Conservation (phyloP, 2,888 invertebrate genomes). For the Gastrophysa polygoni region DNA sequence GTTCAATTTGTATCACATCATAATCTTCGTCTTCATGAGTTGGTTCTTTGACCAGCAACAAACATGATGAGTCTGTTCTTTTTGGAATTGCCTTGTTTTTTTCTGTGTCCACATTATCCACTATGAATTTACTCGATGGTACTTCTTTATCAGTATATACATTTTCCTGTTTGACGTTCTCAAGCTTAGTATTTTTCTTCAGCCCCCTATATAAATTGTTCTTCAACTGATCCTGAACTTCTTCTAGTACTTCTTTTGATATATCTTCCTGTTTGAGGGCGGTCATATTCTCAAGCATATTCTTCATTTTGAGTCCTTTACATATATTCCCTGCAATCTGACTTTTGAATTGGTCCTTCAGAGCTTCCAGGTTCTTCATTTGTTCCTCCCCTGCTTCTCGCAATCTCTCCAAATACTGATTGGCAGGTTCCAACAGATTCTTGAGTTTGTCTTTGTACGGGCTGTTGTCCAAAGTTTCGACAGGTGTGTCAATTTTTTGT, state of each 20-base stretch:
- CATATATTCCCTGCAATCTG: constrained; percentile 1
- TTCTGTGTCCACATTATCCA: not conserved
- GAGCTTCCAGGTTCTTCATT: not conserved
- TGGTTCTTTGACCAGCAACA: not conserved
- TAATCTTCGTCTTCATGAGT: not conserved
- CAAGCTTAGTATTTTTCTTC: not conserved
- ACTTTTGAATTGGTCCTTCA: not conserved
- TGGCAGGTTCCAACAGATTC: constrained; percentile 5
- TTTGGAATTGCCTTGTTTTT: not conserved
- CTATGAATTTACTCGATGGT: not conserved
- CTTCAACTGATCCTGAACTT: no score
- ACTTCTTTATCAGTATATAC: not conserved
- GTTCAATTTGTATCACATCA: not conserved
- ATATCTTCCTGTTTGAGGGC: no score
- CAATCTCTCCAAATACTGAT: constrained; percentile 3
- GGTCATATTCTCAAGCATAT: not conserved
- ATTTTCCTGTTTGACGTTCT: not conserved
- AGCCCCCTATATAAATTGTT: no score
- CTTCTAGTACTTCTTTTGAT: no score
- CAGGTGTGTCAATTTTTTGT: not conserved
- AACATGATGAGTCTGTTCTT: not conserved
- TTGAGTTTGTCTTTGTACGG: not conserved
- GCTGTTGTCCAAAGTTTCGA: not conserved
- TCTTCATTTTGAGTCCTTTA: not conserved
- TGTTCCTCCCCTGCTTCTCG: not conserved